A percentile compares a stretch with the other conserved stretches of the same genome.
Conservation (phyloP, 2,888 invertebrate species). For the Tetragnatha montana region DNA sequence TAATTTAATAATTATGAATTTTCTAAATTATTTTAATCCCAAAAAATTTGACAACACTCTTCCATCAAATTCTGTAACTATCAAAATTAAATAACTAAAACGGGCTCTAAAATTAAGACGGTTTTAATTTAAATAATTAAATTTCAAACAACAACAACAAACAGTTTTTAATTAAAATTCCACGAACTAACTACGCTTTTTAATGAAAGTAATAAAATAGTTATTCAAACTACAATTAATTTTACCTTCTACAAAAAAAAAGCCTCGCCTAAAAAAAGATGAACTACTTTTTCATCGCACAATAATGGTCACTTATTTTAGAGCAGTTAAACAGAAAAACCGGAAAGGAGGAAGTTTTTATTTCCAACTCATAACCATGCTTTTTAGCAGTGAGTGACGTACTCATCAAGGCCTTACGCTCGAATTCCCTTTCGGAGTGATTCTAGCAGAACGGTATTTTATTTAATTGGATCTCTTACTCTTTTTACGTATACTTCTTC, state of each 20-base stretch:
- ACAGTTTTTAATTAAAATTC: too few species aligned
- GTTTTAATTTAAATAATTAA: too few species aligned
- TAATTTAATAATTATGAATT: too few species aligned
- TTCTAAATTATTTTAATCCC: too few species aligned
- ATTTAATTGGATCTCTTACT: conserved; percentile 25
- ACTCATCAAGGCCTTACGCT: neutral
- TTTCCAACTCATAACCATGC: neutral
- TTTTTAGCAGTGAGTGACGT: neutral
- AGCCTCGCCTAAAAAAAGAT: neutral
- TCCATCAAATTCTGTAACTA: too few species aligned
- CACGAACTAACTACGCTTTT: too few species aligned
- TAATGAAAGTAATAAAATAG: too few species aligned
- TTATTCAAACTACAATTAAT: neutral
- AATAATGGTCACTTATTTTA: neutral
- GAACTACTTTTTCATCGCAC: neutral
- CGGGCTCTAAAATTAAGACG: too few species aligned
- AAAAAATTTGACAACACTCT: too few species aligned
- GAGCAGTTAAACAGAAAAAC: neutral
- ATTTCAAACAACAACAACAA: too few species aligned
- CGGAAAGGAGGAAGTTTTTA: neutral
- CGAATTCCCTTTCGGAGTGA: conserved; percentile 6
- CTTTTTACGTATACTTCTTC: neutral
- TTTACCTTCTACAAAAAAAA: neutral
- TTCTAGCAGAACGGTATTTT: conserved; percentile 8
- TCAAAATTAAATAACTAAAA: too few species aligned